These are phyloP conservation scores for Oreochromis mossambicus DNA, from an alignment of 2,797 vertebrate species.

Conservation along the genomic window DNA sequence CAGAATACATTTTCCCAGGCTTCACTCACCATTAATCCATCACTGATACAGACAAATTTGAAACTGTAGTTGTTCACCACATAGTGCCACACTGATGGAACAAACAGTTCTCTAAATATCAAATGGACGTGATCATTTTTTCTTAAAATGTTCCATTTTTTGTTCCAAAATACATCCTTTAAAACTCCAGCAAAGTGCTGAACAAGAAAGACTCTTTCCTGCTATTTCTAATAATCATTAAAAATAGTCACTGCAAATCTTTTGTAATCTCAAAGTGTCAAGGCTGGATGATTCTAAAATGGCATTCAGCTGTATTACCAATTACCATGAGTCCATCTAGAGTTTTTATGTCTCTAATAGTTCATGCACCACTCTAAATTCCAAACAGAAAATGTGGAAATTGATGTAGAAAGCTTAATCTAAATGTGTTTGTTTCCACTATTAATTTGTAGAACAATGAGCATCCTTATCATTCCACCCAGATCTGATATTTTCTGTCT, in stretches of 20 bases:
- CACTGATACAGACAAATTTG: background rate
- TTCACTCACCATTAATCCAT: slow-evolving; percentile 33
- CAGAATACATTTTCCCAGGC: slow-evolving; percentile 27
- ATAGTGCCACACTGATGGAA: background rate
- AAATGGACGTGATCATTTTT: background rate
- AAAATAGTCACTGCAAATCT: background rate
- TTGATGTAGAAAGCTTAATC: background rate
- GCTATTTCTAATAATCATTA: background rate
- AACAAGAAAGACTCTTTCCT: background rate
- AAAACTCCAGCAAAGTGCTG: background rate
- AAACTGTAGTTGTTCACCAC: background rate
- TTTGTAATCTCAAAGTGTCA: background rate
- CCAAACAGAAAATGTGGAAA: background rate
- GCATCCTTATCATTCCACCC: background rate
- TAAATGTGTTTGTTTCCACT: background rate
- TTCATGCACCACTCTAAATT: background rate
- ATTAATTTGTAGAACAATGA: background rate
- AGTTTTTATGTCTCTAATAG: background rate
- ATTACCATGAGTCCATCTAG: background rate
- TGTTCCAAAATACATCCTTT: background rate
- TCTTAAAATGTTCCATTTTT: background rate
- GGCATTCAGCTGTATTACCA: background rate
- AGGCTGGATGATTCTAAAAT: background rate
- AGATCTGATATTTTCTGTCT: background rate
- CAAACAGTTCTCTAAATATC: background rate